phyloP scores from a whole-genome alignment of 2,797 vertebrate genomes.

The Danionella dracula region DNA sequence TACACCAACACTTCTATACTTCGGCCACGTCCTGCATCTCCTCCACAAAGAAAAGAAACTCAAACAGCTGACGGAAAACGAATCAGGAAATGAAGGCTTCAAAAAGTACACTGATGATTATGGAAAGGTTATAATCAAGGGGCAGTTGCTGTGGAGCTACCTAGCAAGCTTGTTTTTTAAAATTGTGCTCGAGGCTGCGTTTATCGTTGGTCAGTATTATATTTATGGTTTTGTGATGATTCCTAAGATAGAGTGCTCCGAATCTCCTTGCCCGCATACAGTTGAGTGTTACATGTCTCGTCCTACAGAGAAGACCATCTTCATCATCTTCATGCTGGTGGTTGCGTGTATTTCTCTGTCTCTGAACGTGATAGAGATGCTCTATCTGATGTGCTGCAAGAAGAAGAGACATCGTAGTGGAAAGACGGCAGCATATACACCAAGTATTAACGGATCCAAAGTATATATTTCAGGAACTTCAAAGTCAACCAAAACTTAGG shows the following conservation, averaged over 20 bases:
- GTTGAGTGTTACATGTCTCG: constrained; percentile 96
- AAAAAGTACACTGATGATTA: constrained; percentile 62
- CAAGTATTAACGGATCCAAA: not conserved
- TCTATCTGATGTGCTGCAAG: constrained; percentile 80
- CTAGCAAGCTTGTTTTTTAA: constrained; percentile 85
- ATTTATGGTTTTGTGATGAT: constrained; percentile 84
- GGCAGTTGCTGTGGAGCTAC: constrained; percentile 85
- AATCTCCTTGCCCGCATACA: constrained; percentile 83
- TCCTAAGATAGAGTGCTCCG: constrained; percentile 76
- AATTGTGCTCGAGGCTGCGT: constrained; percentile 84
- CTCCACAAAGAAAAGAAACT: constrained; percentile 89
- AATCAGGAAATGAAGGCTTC: not conserved
- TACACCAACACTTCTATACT: constrained; percentile 84
- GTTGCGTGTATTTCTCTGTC: constrained; percentile 82
- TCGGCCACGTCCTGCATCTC: constrained; percentile 85
- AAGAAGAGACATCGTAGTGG: constrained; percentile 55
- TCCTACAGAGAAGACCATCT: constrained; percentile 94
- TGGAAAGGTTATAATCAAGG: constrained; percentile 83
- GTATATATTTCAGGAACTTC: not conserved
- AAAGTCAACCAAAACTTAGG: not conserved
- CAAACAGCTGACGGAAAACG: constrained; percentile 67
- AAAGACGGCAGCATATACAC: not conserved
- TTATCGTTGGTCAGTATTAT: constrained; percentile 75
- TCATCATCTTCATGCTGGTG: constrained; percentile 93
- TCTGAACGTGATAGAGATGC: constrained; percentile 86